Base-by-base conservation (phyloP, 2,888 invertebrate species). In the Apeira syringaria region DNA sequence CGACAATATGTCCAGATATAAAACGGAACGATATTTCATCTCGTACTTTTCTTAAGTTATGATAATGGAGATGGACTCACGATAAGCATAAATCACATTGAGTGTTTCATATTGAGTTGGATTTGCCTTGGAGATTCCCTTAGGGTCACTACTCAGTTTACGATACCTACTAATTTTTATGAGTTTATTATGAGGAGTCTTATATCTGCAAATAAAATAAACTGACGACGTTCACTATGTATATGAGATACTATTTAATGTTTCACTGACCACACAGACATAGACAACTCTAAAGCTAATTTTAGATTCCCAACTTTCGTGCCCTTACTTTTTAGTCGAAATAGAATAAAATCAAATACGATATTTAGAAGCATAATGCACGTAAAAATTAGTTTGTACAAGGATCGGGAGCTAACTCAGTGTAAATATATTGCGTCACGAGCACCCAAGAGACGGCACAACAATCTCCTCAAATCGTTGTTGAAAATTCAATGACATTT, bases 401-500 rank as follows among this genome's bases (percentile, higher is more conserved):
- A 54, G 55, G 58, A 50, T 54, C 50, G 50, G 30, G 29, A 48
- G 46, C 50, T 50, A 50, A 47, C 43, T 43, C 47, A 44, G 50
- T 46, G 51, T 52, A 52, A 52, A 55, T 53, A 65, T 59, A 69
- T 65, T 59, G 60, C 61, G 56, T 53, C 57, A 55, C 26, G 20
- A 29, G 39, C 37, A 51, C 64, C 62, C 68, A 52, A 33, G 56
- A 60, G 61, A 60, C 60, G 57, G 55, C 55, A 61, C 68, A 68
- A 68, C 66, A 64, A 73, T 68, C 65, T 70, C 58, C 63, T 64
- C 59, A 68, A 72, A 71, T 68, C 68, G 68, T 64, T 69, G 73
- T 74, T 74, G 73, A 73, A 74, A 76, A 74, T 75, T 76, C 75
- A 74, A 77, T 73, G 76, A 71, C 74, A 74, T 66, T 67, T 62